Percentiles rank a stretch among this genome's conserved stretches.
Evolutionary conservation across 2,888 invertebrate species (phyloP).

Genomic region (Branchellion lobata): DNA sequence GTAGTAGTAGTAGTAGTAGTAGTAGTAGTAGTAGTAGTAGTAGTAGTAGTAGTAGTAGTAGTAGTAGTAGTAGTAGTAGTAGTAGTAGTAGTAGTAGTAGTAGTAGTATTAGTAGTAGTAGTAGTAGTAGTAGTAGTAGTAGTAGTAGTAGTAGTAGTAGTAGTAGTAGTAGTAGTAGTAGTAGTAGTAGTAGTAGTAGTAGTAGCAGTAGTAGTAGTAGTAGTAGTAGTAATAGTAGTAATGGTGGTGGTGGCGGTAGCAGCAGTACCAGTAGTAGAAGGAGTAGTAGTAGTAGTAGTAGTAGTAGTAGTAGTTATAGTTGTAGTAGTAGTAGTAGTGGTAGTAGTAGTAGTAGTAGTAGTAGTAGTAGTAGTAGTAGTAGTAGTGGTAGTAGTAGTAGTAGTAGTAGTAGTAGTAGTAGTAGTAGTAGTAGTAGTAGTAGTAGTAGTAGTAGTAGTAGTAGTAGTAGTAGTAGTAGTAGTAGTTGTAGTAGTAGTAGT

Average conservation of each 20-base stretch:
- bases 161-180: constrained; percentile 23
- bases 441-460: constrained; percentile 11
- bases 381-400: not conserved
- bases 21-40: constrained; percentile 46
- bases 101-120: constrained; percentile 29
- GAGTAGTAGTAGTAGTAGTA: not conserved
- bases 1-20: constrained; percentile 44
- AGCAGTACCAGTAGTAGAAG: not conserved
- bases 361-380: too few relatives aligned
- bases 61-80: constrained; percentile 39
- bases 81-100: not conserved
- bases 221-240: not conserved
- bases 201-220: not conserved
- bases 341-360: not conserved
- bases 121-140: constrained; percentile 17
- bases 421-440: not conserved
- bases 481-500: too few relatives aligned
- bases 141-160: constrained; percentile 20
- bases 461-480: too few relatives aligned
- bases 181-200: constrained; percentile 21
- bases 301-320: not conserved
- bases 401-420: not conserved
- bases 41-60: constrained; percentile 46
- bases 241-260: not conserved
- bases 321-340: not conserved